Evolutionary conservation across 2,888 invertebrate species (phyloP).

Genomic region (Pecten maximus): DNA sequence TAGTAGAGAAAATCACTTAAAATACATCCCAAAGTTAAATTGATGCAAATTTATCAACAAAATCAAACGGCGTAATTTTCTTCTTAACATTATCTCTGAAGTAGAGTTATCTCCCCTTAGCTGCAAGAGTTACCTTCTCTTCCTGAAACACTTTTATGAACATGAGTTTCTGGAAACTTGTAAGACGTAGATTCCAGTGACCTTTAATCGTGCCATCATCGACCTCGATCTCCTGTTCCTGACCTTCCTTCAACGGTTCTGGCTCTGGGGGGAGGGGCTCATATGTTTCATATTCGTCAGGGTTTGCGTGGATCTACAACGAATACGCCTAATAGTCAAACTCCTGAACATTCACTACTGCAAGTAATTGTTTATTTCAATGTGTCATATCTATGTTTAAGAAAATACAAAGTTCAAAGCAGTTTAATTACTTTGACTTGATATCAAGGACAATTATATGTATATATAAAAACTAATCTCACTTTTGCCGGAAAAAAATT

Average conservation of each 20-base stretch:
- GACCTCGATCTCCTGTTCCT: conserved; percentile 55
- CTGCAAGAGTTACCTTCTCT: conserved; percentile 85
- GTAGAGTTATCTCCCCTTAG: not conserved
- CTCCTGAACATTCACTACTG: not conserved
- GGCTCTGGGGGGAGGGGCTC: conserved; percentile 70
- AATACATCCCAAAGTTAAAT: no score
- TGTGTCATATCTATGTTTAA: no score
- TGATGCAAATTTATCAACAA: no score
- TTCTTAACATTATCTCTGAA: not conserved
- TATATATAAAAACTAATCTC: no score
- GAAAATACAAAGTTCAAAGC: no score
- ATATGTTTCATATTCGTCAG: conserved; percentile 70
- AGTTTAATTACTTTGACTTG: no score
- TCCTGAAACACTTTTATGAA: conserved; percentile 90
- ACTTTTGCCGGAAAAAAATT: no score
- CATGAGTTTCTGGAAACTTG: conserved; percentile 91
- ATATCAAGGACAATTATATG: no score
- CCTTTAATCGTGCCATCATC: conserved; percentile 76
- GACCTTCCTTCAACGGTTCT: conserved; percentile 58
- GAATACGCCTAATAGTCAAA: not conserved
- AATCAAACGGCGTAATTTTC: not conserved
- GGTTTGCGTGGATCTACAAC: conserved; percentile 78
- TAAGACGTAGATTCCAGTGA: conserved; percentile 87
- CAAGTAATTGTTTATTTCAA: no score
- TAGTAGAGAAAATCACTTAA: no score